Percentiles rank a stretch among this genome's conserved stretches.
Evolutionary conservation across 2,113 vertebrate species (phyloP).

Genomic region (Gymnobelideus leadbeateri): DNA sequence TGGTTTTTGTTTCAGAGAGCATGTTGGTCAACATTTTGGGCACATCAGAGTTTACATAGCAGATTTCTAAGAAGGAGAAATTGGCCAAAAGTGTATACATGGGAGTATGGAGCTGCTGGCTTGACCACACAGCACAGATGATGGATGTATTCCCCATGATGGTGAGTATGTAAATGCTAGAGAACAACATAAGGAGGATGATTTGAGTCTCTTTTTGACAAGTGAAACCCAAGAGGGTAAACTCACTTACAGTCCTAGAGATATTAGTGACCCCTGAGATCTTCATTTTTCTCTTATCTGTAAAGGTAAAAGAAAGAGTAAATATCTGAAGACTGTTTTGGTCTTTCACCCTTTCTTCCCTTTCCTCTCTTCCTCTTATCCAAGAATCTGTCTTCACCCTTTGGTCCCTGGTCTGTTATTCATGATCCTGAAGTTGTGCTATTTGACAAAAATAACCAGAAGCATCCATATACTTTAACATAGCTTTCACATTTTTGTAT

Average conservation of each 20-base stretch:
- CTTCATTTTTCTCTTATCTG: constrained; percentile 21
- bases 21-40: constrained; percentile 65
- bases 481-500: too few relatives aligned
- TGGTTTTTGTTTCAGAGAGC: constrained; percentile 56
- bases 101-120: constrained; percentile 14
- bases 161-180: constrained; percentile 44
- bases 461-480: background rate
- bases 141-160: constrained; percentile 44
- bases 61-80: constrained; percentile 63
- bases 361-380: background rate
- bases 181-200: constrained; percentile 48
- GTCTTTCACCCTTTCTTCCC: background rate
- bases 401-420: background rate
- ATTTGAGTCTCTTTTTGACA: background rate
- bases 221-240: constrained; percentile 59
- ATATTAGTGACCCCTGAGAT: background rate
- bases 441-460: constrained; percentile 18
- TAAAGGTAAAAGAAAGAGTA: background rate
- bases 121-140: constrained; percentile 16
- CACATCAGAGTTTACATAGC: constrained; percentile 52
- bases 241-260: constrained; percentile 44
- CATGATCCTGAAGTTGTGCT: background rate
- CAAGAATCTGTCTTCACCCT: background rate
- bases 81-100: constrained; percentile 65
- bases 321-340: background rate